phyloP scores from a whole-genome alignment of 2,888 invertebrate species.

The Andrena marginata region DNA sequence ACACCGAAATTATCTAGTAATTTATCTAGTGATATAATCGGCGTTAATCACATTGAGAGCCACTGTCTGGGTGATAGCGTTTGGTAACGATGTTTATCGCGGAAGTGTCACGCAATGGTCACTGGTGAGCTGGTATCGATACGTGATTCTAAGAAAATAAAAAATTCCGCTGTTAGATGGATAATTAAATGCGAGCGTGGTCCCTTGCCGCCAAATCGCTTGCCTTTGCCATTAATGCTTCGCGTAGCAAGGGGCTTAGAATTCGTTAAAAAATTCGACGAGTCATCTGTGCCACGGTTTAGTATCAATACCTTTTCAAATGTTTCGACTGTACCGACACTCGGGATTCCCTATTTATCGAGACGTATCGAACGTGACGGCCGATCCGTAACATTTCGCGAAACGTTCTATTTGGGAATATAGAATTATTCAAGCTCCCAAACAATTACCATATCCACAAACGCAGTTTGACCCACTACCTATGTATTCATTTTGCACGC shows the following conservation, averaged over 20 bases:
- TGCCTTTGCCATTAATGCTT: background rate
- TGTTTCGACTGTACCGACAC: background rate
- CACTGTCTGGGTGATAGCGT: conserved; percentile 1
- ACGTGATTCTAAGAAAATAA: conserved; percentile 1
- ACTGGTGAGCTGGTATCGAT: background rate
- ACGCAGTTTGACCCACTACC: background rate
- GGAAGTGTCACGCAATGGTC: conserved; percentile 16
- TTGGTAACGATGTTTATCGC: conserved; percentile 20
- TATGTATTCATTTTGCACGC: background rate
- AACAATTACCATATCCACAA: too few relatives aligned
- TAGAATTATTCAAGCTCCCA: background rate
- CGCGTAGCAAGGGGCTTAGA: background rate
- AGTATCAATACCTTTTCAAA: background rate
- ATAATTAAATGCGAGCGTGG: background rate
- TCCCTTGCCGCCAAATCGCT: background rate
- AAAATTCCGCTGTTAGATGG: background rate
- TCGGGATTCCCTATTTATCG: background rate
- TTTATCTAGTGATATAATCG: conserved; percentile 13
- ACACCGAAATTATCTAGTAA: background rate
- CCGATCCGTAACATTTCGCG: too few relatives aligned
- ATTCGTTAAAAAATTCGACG: background rate
- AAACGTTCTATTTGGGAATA: background rate
- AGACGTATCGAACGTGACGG: background rate
- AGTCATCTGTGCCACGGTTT: background rate
- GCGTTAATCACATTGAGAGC: conserved; percentile 8